Evolutionary conservation across 1,140 invertebrate genomes (phyloP), one percentile per base, ranked within the genome.

Genomic region (Drosophila navojoa): DNA sequence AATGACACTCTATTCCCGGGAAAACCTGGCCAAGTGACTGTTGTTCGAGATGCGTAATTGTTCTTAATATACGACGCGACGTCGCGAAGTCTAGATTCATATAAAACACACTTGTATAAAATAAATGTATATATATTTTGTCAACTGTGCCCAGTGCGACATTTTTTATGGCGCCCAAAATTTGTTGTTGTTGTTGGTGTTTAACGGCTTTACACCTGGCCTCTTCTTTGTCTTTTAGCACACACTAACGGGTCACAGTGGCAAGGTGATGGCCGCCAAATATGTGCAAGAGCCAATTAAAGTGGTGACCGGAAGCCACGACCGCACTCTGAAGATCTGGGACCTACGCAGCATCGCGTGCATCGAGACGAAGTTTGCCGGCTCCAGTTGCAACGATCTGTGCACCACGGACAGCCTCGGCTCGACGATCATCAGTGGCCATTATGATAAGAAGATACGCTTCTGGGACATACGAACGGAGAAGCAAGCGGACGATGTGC

Each of bases 321-420:
- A 99, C 93, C 94, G 98, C 76, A 99, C 98, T 32, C 93, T 99
- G 25, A 99, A 99, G 94, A 96, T 99, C 79, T 99, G 98, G 98
- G 98, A 99, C 93, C 94, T 99, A 22, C 94, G 96, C 76, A 98
- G 96, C 93, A 95, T 96, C 93, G 96, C 97, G 73, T 99, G 98
- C 93, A 95, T 97, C 73, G 96, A 97, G 92, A 99, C 98, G 1
- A 98, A 99, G 93, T 99, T 99, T 92, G 97, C 98, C 63, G 98
- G 98, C 16, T 99, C 98, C 7, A 98, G 96, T 90, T 99, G 98
- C 92, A 98, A 99, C 92, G 98, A 99, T 93, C 93, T 99, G 19
- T 98, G 98, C 32, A 98, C 96, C 57, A 95, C 95, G 19, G 96
- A 98, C 84, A 95, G 96, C 44, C 94, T 96, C 1, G 97, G 97